Evolutionary conservation across 2,888 invertebrate species (phyloP).

Genomic region (Schizaphis graminum): DNA sequence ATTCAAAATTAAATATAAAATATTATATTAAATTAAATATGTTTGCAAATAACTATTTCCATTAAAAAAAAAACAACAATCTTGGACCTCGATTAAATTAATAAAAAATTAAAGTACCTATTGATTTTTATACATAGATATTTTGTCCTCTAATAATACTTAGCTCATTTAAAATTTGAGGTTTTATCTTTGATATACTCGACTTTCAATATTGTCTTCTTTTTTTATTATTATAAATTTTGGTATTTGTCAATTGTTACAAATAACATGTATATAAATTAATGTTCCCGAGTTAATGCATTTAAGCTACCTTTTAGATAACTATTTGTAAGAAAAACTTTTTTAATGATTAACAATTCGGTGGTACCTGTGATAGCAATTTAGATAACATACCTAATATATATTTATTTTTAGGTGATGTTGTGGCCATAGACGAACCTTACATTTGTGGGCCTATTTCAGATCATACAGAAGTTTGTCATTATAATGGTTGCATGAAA

Average conservation of each 20-base stretch:
- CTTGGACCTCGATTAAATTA: too few relatives aligned
- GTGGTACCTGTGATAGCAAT: not conserved
- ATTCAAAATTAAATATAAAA: too few relatives aligned
- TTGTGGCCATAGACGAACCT: constrained; percentile 41
- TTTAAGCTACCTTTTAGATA: too few relatives aligned
- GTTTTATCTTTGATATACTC: not conserved
- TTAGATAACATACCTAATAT: not conserved
- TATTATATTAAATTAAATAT: too few relatives aligned
- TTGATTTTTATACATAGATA: not conserved
- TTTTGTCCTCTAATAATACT: not conserved
- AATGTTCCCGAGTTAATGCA: not conserved
- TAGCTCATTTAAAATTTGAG: not conserved
- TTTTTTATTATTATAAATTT: not conserved
- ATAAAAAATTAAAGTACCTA: not conserved
- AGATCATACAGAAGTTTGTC: not conserved
- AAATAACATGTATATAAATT: not conserved
- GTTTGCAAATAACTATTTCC: too few relatives aligned
- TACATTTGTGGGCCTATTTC: not conserved
- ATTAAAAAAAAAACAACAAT: too few relatives aligned
- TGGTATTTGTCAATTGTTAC: not conserved
- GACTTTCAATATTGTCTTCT: not conserved
- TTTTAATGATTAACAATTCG: too few relatives aligned
- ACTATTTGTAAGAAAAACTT: too few relatives aligned
- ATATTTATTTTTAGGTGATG: constrained; percentile 27
- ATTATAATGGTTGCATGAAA: constrained; percentile 20